Conservation (phyloP, 2,113 vertebrate genomes). For the Alces alces region DNA sequence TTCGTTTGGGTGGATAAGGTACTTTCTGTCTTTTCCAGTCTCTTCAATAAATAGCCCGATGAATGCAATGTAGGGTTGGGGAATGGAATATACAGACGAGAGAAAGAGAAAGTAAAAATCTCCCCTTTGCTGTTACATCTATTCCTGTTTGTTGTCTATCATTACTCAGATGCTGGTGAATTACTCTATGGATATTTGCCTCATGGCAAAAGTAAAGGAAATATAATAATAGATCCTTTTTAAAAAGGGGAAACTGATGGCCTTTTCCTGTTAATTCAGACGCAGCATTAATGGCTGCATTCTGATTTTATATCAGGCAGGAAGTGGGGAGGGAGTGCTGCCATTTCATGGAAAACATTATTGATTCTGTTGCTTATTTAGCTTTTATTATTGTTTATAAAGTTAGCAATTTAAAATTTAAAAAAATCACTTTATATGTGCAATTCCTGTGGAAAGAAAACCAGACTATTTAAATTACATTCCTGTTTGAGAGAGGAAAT, state of each 20-base stretch:
- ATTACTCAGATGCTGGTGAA: neutral
- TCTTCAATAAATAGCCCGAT: neutral
- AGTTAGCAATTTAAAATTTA: neutral
- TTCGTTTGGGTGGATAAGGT: slow-evolving; percentile 25
- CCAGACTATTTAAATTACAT: neutral
- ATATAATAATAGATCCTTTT: slow-evolving; percentile 1
- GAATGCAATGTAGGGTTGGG: neutral
- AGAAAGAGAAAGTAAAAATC: neutral
- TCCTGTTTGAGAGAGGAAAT: neutral
- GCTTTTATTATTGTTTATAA: slow-evolving; percentile 32
- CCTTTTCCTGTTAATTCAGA: neutral
- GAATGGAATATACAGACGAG: neutral
- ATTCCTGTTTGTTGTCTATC: neutral
- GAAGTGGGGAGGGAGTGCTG: neutral
- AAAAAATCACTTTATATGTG: neutral
- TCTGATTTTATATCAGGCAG: neutral
- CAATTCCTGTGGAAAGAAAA: neutral
- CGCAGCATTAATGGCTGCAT: neutral
- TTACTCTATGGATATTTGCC: slow-evolving; percentile 1
- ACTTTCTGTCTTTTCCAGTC: slow-evolving; percentile 36
- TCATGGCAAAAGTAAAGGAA: slow-evolving; percentile 35
- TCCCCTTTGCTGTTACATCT: neutral
- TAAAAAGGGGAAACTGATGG: neutral
- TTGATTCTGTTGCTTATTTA: neutral
- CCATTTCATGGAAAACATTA: neutral